Conservation (phyloP, 2,113 vertebrate species). For the Pionites leucogaster region DNA sequence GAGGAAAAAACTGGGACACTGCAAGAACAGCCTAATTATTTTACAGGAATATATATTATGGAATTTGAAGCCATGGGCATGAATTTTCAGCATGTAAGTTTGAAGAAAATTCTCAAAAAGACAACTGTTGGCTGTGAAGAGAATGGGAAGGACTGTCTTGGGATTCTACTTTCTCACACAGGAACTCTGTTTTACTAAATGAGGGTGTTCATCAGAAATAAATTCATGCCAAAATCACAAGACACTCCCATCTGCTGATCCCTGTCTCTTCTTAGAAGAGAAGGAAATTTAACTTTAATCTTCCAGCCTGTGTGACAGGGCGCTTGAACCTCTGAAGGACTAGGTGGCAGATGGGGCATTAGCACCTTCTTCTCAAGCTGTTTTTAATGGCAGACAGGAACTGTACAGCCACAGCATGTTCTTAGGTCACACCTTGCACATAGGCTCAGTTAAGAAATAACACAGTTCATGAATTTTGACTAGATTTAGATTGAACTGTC, state of each 20-base stretch:
- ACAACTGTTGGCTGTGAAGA: background rate
- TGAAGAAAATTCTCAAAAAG: background rate
- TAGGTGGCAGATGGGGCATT: background rate
- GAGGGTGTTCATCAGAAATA: background rate
- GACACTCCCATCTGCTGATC: background rate
- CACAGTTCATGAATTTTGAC: background rate
- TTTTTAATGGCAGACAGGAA: background rate
- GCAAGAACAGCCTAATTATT: background rate
- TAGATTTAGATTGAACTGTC: background rate
- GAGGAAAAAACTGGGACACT: background rate
- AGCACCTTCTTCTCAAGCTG: fast-evolving
- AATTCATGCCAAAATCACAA: background rate
- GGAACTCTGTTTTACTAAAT: background rate
- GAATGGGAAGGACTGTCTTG: background rate
- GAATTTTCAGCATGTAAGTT: background rate
- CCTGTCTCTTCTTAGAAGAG: background rate
- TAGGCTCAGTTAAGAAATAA: background rate
- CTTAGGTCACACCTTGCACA: background rate
- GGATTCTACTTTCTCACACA: background rate
- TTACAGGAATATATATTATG: background rate
- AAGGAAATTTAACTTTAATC: background rate
- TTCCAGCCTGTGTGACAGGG: background rate
- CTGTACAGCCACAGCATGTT: background rate
- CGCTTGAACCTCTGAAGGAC: background rate
- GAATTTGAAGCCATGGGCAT: background rate